Conservation (phyloP, 2,888 invertebrate species). For the Odontothrips loti region DNA sequence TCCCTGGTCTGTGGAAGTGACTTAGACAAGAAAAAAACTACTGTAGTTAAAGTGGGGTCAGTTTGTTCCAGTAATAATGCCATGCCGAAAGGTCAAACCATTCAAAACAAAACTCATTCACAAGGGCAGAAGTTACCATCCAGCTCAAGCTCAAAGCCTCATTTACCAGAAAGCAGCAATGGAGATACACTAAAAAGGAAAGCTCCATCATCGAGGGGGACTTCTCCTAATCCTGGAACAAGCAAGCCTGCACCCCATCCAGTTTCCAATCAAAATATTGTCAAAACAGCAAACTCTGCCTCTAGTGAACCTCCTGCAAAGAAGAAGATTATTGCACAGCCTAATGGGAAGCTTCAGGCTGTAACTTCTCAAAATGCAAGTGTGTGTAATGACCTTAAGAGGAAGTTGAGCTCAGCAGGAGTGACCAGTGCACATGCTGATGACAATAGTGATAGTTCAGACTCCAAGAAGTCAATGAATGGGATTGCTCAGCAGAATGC, state of each 20-base stretch:
- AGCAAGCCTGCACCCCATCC: neutral
- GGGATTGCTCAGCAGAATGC: neutral
- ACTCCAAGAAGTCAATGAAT: neutral
- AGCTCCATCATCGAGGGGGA: neutral
- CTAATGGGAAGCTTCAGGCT: conserved; percentile 1
- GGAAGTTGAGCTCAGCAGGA: neutral
- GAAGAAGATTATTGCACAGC: neutral
- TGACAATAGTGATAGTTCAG: neutral
- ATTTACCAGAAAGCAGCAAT: neutral
- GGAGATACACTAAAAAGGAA: neutral
- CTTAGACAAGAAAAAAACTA: neutral
- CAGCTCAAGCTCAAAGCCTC: neutral
- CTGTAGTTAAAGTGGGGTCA: neutral
- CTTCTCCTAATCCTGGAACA: neutral
- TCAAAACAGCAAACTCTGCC: neutral
- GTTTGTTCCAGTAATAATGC: neutral
- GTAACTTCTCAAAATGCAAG: neutral
- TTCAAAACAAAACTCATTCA: neutral
- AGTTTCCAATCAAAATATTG: neutral
- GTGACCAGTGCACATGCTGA: neutral
- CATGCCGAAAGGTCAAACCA: neutral
- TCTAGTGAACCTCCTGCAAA: neutral
- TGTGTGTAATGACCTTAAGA: neutral
- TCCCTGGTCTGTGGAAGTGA: neutral
- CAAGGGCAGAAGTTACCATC: neutral